Evolutionary conservation across 2,888 invertebrate species (phyloP).

Genomic region (Tupiocoris notatus): DNA sequence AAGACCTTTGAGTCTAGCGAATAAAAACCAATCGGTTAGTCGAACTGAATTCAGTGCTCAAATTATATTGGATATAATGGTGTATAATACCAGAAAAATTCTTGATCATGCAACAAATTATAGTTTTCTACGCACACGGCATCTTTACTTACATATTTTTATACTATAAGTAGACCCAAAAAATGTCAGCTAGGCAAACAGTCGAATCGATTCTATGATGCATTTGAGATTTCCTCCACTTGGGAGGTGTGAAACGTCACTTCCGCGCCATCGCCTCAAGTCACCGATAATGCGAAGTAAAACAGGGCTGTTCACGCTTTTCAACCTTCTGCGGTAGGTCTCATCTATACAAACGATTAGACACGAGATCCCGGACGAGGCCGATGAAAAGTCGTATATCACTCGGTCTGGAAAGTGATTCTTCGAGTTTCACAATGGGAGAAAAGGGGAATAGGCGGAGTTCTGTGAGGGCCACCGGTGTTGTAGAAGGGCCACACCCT

Average conservation of each 20-base stretch:
- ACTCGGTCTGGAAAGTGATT: slow-evolving; percentile 28
- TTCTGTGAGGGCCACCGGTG: not conserved
- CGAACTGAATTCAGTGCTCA: too few species aligned
- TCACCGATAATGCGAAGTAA: slow-evolving; percentile 1
- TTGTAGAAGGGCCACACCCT: not conserved
- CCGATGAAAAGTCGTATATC: slow-evolving; percentile 38
- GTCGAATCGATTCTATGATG: too few species aligned
- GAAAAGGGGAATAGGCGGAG: not conserved
- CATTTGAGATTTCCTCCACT: not conserved
- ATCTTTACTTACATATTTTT: not conserved
- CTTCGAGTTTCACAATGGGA: slow-evolving; percentile 8
- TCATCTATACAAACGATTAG: slow-evolving; percentile 27
- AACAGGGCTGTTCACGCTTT: slow-evolving; percentile 9
- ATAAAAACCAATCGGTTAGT: too few species aligned
- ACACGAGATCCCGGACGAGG: slow-evolving; percentile 29
- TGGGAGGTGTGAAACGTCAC: not conserved
- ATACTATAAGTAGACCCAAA: too few species aligned
- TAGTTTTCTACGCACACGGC: too few species aligned
- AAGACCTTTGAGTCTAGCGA: too few species aligned
- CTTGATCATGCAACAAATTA: too few species aligned
- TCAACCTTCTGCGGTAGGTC: slow-evolving; percentile 33
- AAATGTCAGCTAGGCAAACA: too few species aligned
- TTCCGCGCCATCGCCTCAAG: not conserved
- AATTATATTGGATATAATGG: too few species aligned
- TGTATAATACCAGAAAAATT: too few species aligned